Evolutionary conservation across 2,797 vertebrate species (phyloP).

Genomic region (Clamator glandarius): DNA sequence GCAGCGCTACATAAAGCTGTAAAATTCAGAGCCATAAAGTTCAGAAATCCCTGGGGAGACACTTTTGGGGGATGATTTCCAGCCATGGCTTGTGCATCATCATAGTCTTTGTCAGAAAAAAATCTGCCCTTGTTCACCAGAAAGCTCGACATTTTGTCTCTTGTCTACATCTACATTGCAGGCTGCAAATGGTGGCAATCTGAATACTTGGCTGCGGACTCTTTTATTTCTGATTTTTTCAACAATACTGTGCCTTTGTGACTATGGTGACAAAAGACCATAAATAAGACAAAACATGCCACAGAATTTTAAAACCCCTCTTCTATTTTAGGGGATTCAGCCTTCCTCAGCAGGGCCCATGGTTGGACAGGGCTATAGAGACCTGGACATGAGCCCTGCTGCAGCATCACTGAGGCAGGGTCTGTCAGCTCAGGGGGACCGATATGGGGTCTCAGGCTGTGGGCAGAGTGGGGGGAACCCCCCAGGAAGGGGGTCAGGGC

Average conservation of each 20-base stretch:
- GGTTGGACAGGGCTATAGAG: background rate
- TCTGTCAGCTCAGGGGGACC: rapidly evolving
- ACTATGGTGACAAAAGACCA: rapidly evolving
- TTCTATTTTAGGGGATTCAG: background rate
- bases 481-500: background rate
- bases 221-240: background rate
- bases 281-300: background rate
- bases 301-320: too few species aligned
- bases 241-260: rapidly evolving
- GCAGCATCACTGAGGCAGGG: background rate
- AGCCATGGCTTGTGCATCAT: rapidly evolving
- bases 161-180: background rate
- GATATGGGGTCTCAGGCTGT: too few species aligned
- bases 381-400: background rate
- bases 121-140: background rate
- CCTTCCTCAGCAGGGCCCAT: background rate
- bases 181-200: background rate
- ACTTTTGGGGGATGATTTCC: background rate
- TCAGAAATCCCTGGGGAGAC: background rate
- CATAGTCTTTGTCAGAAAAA: background rate
- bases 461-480: background rate
- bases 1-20: background rate
- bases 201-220: rapidly evolving
- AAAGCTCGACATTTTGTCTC: background rate
- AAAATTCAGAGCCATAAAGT: background rate